Conservation (phyloP, 2,888 invertebrate species). For the Rhagophthalmus giganteus region DNA sequence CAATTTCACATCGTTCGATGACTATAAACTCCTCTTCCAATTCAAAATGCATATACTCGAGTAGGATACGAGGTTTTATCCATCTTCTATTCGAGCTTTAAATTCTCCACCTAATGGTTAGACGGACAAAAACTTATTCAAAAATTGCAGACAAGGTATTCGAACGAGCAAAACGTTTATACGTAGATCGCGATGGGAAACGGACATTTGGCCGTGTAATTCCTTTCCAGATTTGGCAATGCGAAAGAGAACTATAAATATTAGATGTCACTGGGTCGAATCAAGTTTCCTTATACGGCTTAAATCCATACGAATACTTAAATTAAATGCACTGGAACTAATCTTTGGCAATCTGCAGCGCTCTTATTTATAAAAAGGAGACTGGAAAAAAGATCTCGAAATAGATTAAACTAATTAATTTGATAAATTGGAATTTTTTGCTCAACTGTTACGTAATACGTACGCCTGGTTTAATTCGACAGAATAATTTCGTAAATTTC, state of each 20-base stretch:
- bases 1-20: slow-evolving; percentile 22
- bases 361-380: not conserved
- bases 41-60: slow-evolving; percentile 13
- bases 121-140: slow-evolving; percentile 8
- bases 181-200: slow-evolving; percentile 6
- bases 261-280: slow-evolving; percentile 28
- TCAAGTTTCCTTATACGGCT: slow-evolving; percentile 34
- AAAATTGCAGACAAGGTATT: slow-evolving; percentile 6
- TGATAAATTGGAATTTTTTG: too few relatives aligned
- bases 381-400: too few relatives aligned
- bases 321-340: slow-evolving; percentile 28
- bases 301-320: slow-evolving; percentile 31
- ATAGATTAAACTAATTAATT: too few relatives aligned
- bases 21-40: slow-evolving; percentile 17
- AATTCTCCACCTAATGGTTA: slow-evolving; percentile 5
- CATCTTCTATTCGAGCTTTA: slow-evolving; percentile 5
- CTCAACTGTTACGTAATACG: too few relatives aligned
- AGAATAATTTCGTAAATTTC: too few relatives aligned
- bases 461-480: too few relatives aligned
- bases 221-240: slow-evolving; percentile 31
- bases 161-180: slow-evolving; percentile 4
- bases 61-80: slow-evolving; percentile 17
- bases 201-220: slow-evolving; percentile 11
- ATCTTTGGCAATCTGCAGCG: slow-evolving; percentile 25
- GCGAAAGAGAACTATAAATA: slow-evolving; percentile 33